Conservation (phyloP, 2,113 vertebrate genomes). For the Entomyzon cyanotis region DNA sequence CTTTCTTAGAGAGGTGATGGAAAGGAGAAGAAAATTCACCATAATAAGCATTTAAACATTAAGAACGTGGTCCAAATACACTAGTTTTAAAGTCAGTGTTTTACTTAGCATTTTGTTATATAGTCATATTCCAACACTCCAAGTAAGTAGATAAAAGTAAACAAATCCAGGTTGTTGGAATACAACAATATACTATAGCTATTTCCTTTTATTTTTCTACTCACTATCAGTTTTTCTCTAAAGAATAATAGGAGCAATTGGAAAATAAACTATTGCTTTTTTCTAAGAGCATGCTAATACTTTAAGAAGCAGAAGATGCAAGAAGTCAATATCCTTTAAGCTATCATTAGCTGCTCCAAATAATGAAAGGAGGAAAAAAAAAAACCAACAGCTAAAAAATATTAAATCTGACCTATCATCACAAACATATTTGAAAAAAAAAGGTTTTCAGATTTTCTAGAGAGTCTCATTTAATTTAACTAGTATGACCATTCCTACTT, state of each 20-base stretch:
- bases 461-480: not conserved
- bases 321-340: not conserved
- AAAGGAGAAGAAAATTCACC: not conserved
- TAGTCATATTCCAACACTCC: not conserved
- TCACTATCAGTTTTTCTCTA: not conserved
- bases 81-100: not conserved
- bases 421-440: not conserved
- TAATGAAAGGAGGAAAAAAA: not conserved
- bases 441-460: not conserved
- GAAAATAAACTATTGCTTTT: not conserved
- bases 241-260: not conserved
- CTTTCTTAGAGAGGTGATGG: not conserved
- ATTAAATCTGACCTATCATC: not conserved
- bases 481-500: not conserved
- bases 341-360: not conserved
- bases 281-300: not conserved
- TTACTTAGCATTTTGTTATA: not conserved
- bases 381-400: not conserved
- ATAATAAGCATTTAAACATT: not conserved
- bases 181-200: not conserved
- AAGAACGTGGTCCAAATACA: not conserved
- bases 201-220: not conserved
- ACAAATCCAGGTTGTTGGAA: not conserved
- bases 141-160: not conserved
- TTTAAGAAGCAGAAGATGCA: not conserved